Conservation (phyloP, 2,888 invertebrate genomes). For the Oscheius sp. region DNA sequence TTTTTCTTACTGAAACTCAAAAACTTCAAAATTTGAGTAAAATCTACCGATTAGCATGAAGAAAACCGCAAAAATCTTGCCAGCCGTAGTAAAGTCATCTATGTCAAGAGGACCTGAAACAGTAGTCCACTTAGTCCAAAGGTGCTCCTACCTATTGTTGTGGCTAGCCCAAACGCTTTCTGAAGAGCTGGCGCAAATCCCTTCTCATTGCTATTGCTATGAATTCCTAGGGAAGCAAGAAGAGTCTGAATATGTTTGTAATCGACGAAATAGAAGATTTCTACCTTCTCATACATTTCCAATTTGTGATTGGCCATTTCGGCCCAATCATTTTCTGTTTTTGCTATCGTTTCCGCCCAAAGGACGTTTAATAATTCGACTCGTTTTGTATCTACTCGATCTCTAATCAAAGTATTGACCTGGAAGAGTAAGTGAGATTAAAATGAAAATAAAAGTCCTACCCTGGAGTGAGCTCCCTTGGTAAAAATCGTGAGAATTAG, state of each 20-base stretch:
- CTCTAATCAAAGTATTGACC: background rate
- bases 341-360: constrained; percentile 66
- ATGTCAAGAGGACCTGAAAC: constrained; percentile 58
- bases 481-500: constrained; percentile 47
- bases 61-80: constrained; percentile 60
- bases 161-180: constrained; percentile 58
- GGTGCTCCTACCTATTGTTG: constrained; percentile 56
- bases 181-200: constrained; percentile 54
- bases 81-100: constrained; percentile 54
- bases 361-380: constrained; percentile 64
- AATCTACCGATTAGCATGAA: constrained; percentile 56
- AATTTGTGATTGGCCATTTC: constrained; percentile 66
- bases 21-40: too few species aligned
- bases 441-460: background rate
- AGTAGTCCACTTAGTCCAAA: background rate
- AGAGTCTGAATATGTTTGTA: background rate
- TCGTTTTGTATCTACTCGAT: constrained; percentile 60
- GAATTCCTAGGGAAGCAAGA: constrained; percentile 31
- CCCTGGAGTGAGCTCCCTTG: constrained; percentile 10
- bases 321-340: constrained; percentile 66
- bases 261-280: too few species aligned
- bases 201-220: constrained; percentile 35
- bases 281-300: constrained; percentile 62
- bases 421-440: background rate
- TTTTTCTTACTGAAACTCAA: too few species aligned